Percentiles rank a stretch among this genome's conserved stretches.
phyloP scores from a whole-genome alignment of 2,888 invertebrate genomes.

The Anthrax anthrax region DNA sequence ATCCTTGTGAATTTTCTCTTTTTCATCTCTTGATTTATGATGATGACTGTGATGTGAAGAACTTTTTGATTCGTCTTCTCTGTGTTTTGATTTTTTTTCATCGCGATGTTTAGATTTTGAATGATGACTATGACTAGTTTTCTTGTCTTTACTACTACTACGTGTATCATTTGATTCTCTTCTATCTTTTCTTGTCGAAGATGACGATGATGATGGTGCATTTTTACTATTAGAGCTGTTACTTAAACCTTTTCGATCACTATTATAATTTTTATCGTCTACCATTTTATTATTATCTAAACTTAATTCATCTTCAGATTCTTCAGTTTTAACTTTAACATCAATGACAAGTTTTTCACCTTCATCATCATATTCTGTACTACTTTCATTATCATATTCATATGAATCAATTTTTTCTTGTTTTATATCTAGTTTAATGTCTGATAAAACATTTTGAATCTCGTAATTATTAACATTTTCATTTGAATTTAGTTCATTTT shows the following conservation, averaged over 20 bases:
- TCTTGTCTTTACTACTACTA: background rate
- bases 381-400: background rate
- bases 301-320: background rate
- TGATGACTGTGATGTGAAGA: background rate
- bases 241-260: background rate
- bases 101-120: background rate
- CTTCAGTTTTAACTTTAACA: background rate
- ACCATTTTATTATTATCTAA: too few relatives aligned
- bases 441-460: too few relatives aligned
- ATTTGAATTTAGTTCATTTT: background rate
- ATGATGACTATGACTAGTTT: background rate
- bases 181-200: too few relatives aligned
- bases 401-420: background rate
- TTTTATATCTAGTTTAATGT: background rate
- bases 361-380: background rate
- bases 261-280: background rate
- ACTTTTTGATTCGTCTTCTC: background rate
- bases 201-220: too few relatives aligned
- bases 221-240: background rate
- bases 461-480: background rate
- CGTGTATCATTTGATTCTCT: background rate
- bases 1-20: slow-evolving; percentile 7
- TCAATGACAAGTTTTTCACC: background rate
- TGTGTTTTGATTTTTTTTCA: background rate
- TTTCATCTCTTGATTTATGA: background rate